Conservation (phyloP, 2,113 vertebrate species). For the Microcebus griseorufus region DNA sequence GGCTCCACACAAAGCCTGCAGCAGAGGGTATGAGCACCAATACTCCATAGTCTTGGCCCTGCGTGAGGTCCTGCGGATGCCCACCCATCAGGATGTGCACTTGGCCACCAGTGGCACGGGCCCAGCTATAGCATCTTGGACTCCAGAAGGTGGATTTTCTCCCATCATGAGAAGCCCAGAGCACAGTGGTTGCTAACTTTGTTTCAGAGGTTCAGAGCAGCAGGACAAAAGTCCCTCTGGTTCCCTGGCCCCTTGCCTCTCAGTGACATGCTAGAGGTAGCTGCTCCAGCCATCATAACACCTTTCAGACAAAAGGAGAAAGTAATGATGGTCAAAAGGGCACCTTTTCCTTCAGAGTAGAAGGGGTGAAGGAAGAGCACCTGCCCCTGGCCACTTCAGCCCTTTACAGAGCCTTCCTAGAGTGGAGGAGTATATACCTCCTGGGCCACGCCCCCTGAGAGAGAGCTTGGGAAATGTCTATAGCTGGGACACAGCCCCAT, state of each 20-base stretch:
- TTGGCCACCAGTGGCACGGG: too few relatives aligned
- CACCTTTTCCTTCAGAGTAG: background rate
- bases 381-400: accelerated
- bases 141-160: too few relatives aligned
- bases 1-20: background rate
- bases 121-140: background rate
- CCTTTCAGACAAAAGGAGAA: background rate
- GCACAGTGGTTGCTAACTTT: background rate
- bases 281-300: background rate
- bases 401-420: background rate
- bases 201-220: background rate
- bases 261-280: too few relatives aligned
- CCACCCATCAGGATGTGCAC: background rate
- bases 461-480: background rate
- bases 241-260: background rate
- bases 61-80: background rate
- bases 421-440: background rate
- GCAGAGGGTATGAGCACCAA: too few relatives aligned
- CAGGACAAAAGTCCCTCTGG: background rate
- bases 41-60: background rate
- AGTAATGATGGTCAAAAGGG: background rate
- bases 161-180: background rate
- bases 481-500: background rate
- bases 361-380: too few relatives aligned
- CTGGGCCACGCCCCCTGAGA: background rate